These are phyloP conservation scores for Gymnothorax reevesii DNA, from an alignment of 2,797 vertebrate species.

Conservation along the genomic window DNA sequence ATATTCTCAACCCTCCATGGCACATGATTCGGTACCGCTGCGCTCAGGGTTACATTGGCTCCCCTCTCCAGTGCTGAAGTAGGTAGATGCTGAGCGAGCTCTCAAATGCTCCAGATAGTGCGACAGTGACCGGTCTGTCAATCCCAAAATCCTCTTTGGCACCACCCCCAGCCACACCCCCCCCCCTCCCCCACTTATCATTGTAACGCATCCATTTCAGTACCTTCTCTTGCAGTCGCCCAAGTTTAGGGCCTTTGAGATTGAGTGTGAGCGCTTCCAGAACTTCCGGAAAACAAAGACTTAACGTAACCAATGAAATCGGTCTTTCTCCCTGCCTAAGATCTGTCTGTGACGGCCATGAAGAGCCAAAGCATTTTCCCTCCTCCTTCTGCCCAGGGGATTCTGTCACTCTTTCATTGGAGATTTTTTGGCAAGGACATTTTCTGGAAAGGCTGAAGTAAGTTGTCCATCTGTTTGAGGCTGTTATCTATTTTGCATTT, in stretches of 20 bases:
- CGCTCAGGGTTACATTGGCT: neutral
- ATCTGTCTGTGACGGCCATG: constrained; percentile 14
- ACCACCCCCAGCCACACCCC: too few relatives aligned
- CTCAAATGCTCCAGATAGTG: neutral
- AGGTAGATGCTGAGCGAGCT: neutral
- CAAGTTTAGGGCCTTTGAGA: neutral
- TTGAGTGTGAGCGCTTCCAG: neutral
- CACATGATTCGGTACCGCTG: too few relatives aligned
- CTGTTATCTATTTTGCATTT: constrained; percentile 26
- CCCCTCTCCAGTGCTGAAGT: neutral
- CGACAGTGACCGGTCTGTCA: neutral
- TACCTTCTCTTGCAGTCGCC: neutral
- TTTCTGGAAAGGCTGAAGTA: neutral
- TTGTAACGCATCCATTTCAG: too few relatives aligned
- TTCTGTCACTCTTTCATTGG: neutral
- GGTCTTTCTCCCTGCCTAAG: neutral
- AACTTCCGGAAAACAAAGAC: neutral
- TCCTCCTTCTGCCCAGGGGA: neutral
- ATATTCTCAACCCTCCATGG: too few relatives aligned
- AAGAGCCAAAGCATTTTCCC: constrained; percentile 21
- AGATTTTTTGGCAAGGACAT: neutral
- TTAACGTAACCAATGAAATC: neutral
- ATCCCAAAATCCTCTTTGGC: neutral
- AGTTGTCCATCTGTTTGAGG: neutral
- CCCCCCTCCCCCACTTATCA: neutral